Evolutionary conservation across 2,797 vertebrate genomes (phyloP).

Genomic region (Enteromius treurensis): DNA sequence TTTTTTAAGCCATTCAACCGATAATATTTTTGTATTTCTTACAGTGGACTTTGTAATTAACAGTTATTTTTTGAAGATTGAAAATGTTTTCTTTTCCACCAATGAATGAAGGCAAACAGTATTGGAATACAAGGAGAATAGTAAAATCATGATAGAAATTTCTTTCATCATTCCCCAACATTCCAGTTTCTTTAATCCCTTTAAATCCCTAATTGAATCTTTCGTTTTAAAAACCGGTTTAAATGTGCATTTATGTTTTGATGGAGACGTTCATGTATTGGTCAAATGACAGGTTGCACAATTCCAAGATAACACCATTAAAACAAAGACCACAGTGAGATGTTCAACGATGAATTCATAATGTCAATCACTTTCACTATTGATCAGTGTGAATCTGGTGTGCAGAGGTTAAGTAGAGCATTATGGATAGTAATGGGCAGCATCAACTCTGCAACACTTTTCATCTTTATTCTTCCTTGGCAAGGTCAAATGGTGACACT

Average conservation of each 20-base stretch:
- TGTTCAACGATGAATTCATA: slow-evolving; percentile 34
- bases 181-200: neutral
- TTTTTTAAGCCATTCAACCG: neutral
- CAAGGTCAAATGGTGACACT: slow-evolving; percentile 30
- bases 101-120: neutral
- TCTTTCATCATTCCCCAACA: too few relatives aligned
- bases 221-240: neutral
- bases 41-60: neutral
- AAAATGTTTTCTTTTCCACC: neutral
- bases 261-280: neutral
- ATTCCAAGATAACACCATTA: neutral
- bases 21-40: neutral
- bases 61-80: too few relatives aligned
- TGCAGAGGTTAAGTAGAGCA: slow-evolving; percentile 41
- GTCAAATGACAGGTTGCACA: neutral
- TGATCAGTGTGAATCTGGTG: slow-evolving; percentile 41
- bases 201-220: neutral
- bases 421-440: slow-evolving; percentile 10
- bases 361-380: slow-evolving; percentile 49
- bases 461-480: slow-evolving; percentile 33
- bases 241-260: neutral
- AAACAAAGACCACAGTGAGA: neutral
- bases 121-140: neutral
- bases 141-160: neutral
- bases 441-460: slow-evolving; percentile 21